Conservation (phyloP, 2,797 vertebrate species). For the Sylvilagus floridanus region DNA sequence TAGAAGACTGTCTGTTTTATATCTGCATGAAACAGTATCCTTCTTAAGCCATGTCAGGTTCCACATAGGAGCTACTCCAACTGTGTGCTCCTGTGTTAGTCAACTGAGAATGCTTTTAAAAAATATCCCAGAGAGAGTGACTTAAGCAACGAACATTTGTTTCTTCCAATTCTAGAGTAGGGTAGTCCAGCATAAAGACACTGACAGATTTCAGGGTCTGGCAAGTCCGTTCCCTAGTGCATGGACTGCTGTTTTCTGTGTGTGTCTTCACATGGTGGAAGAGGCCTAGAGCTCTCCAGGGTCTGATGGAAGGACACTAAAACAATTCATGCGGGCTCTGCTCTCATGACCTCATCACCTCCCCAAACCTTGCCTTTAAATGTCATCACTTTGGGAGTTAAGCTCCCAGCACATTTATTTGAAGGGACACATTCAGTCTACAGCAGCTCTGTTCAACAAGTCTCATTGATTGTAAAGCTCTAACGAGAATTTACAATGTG, state of each 20-base stretch:
- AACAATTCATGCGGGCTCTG: neutral
- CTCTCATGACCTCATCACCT: neutral
- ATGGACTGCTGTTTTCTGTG: neutral
- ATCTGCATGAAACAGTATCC: neutral
- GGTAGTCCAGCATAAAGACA: neutral
- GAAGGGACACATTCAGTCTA: neutral
- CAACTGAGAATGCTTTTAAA: neutral
- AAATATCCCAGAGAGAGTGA: neutral
- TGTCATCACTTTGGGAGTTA: neutral
- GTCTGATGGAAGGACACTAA: neutral
- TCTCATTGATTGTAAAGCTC: neutral
- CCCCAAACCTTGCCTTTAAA: neutral
- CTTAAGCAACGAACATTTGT: neutral
- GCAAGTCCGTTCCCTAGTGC: neutral
- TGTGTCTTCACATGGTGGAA: neutral
- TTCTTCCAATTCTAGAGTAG: neutral
- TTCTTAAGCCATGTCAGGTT: neutral
- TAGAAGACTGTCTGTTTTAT: neutral
- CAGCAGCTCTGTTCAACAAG: neutral
- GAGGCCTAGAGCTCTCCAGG: neutral
- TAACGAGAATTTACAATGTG: neutral
- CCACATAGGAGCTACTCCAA: neutral
- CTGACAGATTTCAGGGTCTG: neutral
- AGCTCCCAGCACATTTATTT: neutral
- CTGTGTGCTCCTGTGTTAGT: neutral